Conservation (phyloP, 2,113 vertebrate genomes). For the Astur gentilis region DNA sequence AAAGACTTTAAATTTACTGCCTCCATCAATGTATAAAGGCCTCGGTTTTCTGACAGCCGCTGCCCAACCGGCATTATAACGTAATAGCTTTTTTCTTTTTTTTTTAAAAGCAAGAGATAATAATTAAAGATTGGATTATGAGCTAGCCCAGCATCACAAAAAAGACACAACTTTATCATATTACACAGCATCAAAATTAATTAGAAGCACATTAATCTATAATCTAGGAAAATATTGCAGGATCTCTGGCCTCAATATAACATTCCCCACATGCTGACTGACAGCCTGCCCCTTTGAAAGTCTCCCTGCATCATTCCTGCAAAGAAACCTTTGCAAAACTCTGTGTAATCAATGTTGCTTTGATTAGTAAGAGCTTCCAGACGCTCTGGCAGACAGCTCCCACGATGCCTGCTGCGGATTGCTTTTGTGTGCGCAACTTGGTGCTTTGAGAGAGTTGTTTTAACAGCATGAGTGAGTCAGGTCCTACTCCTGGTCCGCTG, state of each 20-base stretch:
- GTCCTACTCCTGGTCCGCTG: neutral
- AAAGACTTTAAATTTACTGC: conserved; percentile 1
- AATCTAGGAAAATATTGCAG: conserved; percentile 60
- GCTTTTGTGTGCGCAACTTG: neutral
- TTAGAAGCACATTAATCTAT: conserved; percentile 60
- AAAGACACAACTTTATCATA: conserved; percentile 18
- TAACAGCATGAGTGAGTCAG: neutral
- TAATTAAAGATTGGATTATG: conserved; percentile 41
- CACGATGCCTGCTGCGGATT: neutral
- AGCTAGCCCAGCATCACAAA: conserved; percentile 9
- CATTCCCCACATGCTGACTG: conserved; percentile 35
- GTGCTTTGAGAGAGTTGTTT: neutral
- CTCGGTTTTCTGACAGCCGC: neutral
- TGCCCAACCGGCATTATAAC: neutral
- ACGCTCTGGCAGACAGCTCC: neutral
- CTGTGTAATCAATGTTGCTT: conserved; percentile 54
- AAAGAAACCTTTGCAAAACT: conserved; percentile 43
- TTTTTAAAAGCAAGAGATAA: neutral
- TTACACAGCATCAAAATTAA: conserved; percentile 59
- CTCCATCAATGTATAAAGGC: conserved; percentile 5
- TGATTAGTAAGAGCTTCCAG: conserved; percentile 47
- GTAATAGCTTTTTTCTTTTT: neutral
- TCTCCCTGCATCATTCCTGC: conserved; percentile 27
- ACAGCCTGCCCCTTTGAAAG: conserved; percentile 56
- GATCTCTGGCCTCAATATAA: conserved; percentile 45